Conservation (phyloP, 2,888 invertebrate genomes). For the Gibbula magus region DNA sequence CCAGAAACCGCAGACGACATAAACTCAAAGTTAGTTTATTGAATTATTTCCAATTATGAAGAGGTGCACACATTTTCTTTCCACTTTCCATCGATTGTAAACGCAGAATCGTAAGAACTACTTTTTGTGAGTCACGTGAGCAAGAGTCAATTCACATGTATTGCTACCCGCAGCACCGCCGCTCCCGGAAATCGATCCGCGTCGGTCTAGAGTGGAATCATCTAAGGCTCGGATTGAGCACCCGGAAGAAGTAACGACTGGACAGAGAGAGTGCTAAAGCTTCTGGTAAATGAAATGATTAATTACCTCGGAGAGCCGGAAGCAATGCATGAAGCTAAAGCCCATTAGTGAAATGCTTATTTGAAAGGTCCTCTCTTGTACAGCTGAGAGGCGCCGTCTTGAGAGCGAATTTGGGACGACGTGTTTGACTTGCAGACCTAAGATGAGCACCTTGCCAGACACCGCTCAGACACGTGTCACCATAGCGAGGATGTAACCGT, state of each 20-base stretch:
- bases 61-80: background rate
- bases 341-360: slow-evolving; percentile 16
- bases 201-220: slow-evolving; percentile 18
- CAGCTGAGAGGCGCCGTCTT: background rate
- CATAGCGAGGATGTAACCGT: no score
- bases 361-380: background rate
- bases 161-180: slow-evolving; percentile 11
- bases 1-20: no score
- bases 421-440: no score
- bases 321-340: slow-evolving; percentile 7
- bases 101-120: background rate
- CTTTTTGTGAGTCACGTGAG: slow-evolving; percentile 17
- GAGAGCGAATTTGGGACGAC: background rate
- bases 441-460: no score
- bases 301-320: slow-evolving; percentile 12
- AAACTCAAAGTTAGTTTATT: background rate
- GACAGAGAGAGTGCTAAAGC: slow-evolving; percentile 3
- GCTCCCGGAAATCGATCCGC: slow-evolving; percentile 16
- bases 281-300: slow-evolving; percentile 17
- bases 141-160: background rate
- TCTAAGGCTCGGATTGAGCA: slow-evolving; percentile 12
- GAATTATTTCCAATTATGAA: background rate
- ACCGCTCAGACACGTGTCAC: no score
- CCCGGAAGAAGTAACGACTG: slow-evolving; percentile 12
- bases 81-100: background rate